Conservation (phyloP, 2,797 vertebrate genomes). For the Euphonia xanthogaster region DNA sequence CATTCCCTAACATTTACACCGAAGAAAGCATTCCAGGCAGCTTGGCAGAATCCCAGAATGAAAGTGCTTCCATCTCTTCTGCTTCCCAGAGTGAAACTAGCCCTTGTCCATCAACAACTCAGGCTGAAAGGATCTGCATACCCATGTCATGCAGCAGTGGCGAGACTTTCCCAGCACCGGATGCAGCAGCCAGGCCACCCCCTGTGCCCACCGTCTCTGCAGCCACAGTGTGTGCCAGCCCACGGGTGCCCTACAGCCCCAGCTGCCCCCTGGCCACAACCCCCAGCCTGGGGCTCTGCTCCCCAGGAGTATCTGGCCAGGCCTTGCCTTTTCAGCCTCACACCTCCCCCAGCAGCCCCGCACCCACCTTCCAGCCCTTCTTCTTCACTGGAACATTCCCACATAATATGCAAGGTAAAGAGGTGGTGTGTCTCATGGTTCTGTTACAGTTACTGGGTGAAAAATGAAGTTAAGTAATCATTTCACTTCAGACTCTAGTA, state of each 20-base stretch:
- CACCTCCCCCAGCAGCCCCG: slow-evolving; percentile 70
- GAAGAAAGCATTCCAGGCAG: slow-evolving; percentile 69
- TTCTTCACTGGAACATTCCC: slow-evolving; percentile 93
- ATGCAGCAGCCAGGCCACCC: slow-evolving; percentile 68
- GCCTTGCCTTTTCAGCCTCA: slow-evolving; percentile 80
- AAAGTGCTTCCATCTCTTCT: slow-evolving; percentile 73
- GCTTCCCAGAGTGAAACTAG: slow-evolving; percentile 66
- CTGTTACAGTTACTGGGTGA: background rate
- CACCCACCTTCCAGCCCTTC: slow-evolving; percentile 89
- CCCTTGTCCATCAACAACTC: slow-evolving; percentile 40
- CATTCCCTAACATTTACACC: slow-evolving; percentile 79
- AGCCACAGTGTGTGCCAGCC: slow-evolving; percentile 15
- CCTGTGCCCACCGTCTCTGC: background rate
- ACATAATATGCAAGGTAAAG: slow-evolving; percentile 88
- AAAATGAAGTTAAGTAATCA: background rate
- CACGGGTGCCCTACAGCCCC: slow-evolving; percentile 58
- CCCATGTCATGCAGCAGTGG: slow-evolving; percentile 78
- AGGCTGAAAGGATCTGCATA: slow-evolving; percentile 53
- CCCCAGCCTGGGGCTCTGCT: slow-evolving; percentile 63
- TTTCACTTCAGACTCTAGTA: background rate
- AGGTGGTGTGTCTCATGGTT: fast-evolving
- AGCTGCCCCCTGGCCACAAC: slow-evolving; percentile 69
- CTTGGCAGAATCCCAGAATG: slow-evolving; percentile 72
- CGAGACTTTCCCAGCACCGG: slow-evolving; percentile 48
- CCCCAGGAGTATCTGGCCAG: slow-evolving; percentile 72